Base-by-base conservation (phyloP, 2,888 invertebrate genomes). In the Ennomos erosarius region DNA sequence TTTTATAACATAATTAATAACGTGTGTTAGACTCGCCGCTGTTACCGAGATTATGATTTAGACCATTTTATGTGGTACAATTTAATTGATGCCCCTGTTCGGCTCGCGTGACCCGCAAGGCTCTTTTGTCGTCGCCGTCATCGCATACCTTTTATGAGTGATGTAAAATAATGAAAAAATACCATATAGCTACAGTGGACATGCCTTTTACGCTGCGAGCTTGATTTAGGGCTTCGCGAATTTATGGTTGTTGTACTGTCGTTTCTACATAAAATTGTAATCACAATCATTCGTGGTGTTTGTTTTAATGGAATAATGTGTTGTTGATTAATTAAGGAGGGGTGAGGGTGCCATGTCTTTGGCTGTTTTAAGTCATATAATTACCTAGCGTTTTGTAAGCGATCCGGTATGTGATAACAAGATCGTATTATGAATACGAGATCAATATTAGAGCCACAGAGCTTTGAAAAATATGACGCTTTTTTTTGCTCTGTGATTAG, bases 1-100 rank as follows among this genome's bases (percentile, higher is more conserved):
- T 89, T 90, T 90, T 90, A 91, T 89, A 88, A 88, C 89, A 87
- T 90, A 90, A 91, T 91, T 90, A 90, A 91, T 90, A 88, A 90
- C 88, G 84, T 83, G 81, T 85, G 81, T 75, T 52, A 49, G 76
- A 68, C 77, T 73, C 72, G 69, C 74, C 70, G 75, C 51, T 73
- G 73, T 73, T 68, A 78, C 75, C 75, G 76, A 84, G 84, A 85
- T 88, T 89, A 88, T 85, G 89, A 88, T 90, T 90, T 88, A 87
- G 82, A 80, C 78, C 82, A 83, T 85, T 89, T 86, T 88, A 86
- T 86, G 84, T 76, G 80, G 79, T 81, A 85, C 86, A 81, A 84
- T 88, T 88, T 88, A 88, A 89, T 88, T 89, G 88, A 84, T 84
- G 86, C 78, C 72, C 71, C 68, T 73, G 63, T 69, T 66, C 63